Base-by-base conservation (phyloP, 1,140 invertebrate genomes). In the Paramacrobiotus metropolitanus region DNA sequence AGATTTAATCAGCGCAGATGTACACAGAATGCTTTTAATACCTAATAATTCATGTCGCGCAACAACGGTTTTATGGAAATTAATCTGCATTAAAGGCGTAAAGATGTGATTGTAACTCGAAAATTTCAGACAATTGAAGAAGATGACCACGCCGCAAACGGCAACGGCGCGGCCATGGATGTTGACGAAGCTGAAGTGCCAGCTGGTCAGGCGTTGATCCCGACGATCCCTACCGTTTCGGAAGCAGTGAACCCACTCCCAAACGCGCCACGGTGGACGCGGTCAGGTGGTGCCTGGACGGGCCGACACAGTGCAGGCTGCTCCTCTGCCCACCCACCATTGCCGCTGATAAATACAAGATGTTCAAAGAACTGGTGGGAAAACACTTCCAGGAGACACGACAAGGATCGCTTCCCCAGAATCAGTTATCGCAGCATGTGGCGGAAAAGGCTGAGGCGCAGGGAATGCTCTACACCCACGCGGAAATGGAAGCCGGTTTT, bases 401-500 rank as follows among this genome's bases (percentile, higher is more conserved):
- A 65, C 68, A 70, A n/a, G 72, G 75, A 66, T 74, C 73, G 18
- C 66, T 77, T 4, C 59, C 65, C 0, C 29, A 75, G 15, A 67
- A 71, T 3, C 64, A 68, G 44, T 67, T 74, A 4, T 66, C 65
- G 55, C 62, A 31, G 34, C 67, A 68, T 30, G 62, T 74, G 24
- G 67, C 66, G 21, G 63, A 67, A 31, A 67, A 71, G 44, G 63
- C 69, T 61, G 1, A 61, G 15, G 73, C 76, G 61, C 70, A 61
- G 15, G 73, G 76, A 61, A 70, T 78, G 2, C 69, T 70, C 21
- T 92, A 88, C 70, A 75, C 76, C 1, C 67, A 76, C 18, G 78
- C 73, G 20, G 89, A 96, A 77, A 77, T 92, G 2, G 72, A 77
- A 44, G 79, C 82, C 0, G 88, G 87, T 1, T 75, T 95, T 15